These are phyloP conservation scores for Drosophila tropicalis DNA, from an alignment of 1,140 invertebrate genomes.

Conservation along the genomic window DNA sequence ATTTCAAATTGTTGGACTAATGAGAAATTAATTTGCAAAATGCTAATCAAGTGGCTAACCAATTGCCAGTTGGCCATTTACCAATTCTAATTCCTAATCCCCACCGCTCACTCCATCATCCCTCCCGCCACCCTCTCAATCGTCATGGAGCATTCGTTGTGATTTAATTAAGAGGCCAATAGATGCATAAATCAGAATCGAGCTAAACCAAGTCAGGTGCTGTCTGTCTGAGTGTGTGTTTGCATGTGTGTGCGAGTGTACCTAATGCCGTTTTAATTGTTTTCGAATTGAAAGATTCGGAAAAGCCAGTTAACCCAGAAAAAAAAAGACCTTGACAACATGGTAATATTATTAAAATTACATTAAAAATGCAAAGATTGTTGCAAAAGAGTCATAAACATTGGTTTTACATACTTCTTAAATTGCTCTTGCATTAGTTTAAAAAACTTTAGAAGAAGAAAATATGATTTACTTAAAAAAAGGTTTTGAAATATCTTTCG, in stretches of 20 bases:
- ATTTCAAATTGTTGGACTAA: slow-evolving; percentile 68
- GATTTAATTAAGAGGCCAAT: slow-evolving; percentile 55
- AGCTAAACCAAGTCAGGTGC: slow-evolving; percentile 14
- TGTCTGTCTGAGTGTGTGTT: slow-evolving; percentile 36
- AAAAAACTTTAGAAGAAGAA: too few relatives aligned
- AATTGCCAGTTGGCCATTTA: slow-evolving; percentile 26
- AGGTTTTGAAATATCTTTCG: not conserved
- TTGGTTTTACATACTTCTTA: too few relatives aligned
- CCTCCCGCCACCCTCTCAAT: not conserved
- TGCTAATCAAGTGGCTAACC: slow-evolving; percentile 58
- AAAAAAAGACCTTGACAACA: slow-evolving; percentile 9
- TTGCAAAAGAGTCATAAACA: not conserved
- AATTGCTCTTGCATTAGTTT: too few relatives aligned
- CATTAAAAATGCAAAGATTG: not conserved
- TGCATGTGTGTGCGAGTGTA: slow-evolving; percentile 27
- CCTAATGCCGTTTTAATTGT: slow-evolving; percentile 65
- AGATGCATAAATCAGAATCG: slow-evolving; percentile 26
- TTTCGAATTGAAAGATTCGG: slow-evolving; percentile 23
- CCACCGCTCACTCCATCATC: not conserved
- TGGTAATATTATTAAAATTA: not conserved
- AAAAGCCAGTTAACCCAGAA: not conserved
- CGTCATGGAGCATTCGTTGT: slow-evolving; percentile 29
- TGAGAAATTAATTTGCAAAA: slow-evolving; percentile 74
- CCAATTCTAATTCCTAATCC: slow-evolving; percentile 43
- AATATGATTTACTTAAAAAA: too few relatives aligned